Percentiles rank a stretch among this genome's conserved stretches.
Conservation (phyloP, 2,888 invertebrate species). For the Perithous albicinctus region DNA sequence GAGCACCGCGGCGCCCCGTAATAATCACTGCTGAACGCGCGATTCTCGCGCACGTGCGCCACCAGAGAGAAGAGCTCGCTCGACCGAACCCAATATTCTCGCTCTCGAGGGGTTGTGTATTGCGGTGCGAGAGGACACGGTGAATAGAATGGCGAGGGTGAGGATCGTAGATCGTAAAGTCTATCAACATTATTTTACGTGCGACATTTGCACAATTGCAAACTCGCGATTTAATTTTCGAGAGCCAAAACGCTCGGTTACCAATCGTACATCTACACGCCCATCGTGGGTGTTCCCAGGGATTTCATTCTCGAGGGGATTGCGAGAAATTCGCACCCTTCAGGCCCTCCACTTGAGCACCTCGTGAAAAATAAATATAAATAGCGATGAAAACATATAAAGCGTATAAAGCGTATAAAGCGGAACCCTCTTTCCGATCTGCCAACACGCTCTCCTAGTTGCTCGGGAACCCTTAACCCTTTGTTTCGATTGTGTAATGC, state of each 20-base stretch:
- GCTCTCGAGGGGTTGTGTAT: conserved; percentile 30
- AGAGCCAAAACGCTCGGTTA: conserved; percentile 17
- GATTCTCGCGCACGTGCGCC: conserved; percentile 62
- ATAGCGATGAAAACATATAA: conserved; percentile 59
- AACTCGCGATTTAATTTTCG: conserved; percentile 61
- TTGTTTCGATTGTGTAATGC: background rate
- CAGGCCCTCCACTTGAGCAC: conserved; percentile 4
- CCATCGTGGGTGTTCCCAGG: conserved; percentile 51
- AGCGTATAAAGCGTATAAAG: conserved; percentile 34
- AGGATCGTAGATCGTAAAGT: conserved; percentile 45
- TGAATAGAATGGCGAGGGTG: background rate
- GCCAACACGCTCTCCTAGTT: background rate
- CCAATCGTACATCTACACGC: conserved; percentile 36
- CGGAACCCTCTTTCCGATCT: conserved; percentile 15
- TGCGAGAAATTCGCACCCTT: conserved; percentile 37
- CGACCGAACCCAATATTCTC: conserved; percentile 56
- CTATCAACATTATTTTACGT: conserved; percentile 40
- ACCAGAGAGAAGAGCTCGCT: conserved; percentile 43
- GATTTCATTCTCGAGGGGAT: conserved; percentile 29
- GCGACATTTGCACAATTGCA: conserved; percentile 18
- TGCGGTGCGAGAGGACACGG: conserved; percentile 24
- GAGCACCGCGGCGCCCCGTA: conserved; percentile 57
- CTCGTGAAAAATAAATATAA: conserved; percentile 52
- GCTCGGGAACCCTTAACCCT: conserved; percentile 3
- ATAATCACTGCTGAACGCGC: conserved; percentile 60